A percentile compares a stretch with the other conserved stretches of the same genome.
These are phyloP conservation scores for Malurus splendens DNA, from an alignment of 2,797 vertebrate species.

Conservation along the genomic window DNA sequence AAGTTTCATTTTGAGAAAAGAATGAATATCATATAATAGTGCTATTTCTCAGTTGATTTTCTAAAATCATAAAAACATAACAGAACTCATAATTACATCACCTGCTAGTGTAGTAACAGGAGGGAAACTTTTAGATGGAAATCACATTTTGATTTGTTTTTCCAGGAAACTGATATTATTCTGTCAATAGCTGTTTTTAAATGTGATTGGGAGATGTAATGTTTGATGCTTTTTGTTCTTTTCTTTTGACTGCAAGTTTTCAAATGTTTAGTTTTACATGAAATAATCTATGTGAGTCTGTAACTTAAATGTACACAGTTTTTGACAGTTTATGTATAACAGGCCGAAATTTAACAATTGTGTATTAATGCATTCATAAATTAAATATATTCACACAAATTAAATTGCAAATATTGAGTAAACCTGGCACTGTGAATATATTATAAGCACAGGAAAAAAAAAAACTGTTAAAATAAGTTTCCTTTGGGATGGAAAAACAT, in stretches of 20 bases:
- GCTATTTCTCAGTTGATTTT: background rate
- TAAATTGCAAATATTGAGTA: background rate
- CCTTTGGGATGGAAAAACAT: background rate
- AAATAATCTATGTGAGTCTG: background rate
- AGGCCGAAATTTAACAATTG: background rate
- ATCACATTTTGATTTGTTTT: background rate
- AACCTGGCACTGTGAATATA: background rate
- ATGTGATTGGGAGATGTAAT: rapidly evolving
- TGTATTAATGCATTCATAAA: background rate
- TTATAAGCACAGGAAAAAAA: background rate
- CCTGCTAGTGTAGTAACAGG: background rate
- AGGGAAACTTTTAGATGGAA: background rate
- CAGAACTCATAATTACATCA: background rate
- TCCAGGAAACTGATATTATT: background rate
- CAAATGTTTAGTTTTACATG: background rate
- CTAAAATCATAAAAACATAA: background rate
- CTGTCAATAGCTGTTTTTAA: background rate
- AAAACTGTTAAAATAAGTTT: background rate
- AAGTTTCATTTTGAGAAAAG: background rate
- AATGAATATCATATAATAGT: background rate
- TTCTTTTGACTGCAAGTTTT: background rate
- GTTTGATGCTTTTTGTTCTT: background rate
- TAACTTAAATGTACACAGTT: background rate
- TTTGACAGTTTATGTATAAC: background rate
- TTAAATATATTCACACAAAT: background rate